A percentile compares a stretch with the other conserved stretches of the same genome.
These are phyloP conservation scores for Pollimyrus isidori DNA, from an alignment of 2,113 vertebrate genomes.

Conservation along the genomic window DNA sequence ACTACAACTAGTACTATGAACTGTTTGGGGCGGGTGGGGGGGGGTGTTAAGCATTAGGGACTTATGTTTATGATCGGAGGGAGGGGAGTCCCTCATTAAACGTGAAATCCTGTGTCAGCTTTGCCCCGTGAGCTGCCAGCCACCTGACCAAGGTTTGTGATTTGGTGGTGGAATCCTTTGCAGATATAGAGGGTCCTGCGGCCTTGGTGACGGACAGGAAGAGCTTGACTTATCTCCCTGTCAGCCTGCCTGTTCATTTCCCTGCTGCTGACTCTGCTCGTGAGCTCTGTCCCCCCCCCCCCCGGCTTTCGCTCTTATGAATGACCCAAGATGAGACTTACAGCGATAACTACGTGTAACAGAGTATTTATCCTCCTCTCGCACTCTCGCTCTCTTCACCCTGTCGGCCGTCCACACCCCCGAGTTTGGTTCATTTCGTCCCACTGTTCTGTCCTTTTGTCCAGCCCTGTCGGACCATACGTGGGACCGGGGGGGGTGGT, in stretches of 20 bases:
- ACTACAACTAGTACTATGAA: neutral
- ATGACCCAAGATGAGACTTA: neutral
- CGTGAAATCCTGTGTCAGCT: neutral
- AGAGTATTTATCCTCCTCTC: neutral
- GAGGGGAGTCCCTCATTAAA: neutral
- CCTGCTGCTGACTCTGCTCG: constrained; percentile 6
- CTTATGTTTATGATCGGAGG: neutral
- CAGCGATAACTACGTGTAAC: neutral
- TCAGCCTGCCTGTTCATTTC: neutral
- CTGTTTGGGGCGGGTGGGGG: neutral
- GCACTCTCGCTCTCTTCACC: neutral
- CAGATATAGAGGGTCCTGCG: neutral
- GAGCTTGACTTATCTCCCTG: neutral
- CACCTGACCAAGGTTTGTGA: neutral
- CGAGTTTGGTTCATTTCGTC: neutral
- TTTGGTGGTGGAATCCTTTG: neutral
- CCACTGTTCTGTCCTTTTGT: neutral
- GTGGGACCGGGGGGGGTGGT: neutral
- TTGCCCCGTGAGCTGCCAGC: neutral
- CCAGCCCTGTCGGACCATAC: neutral
- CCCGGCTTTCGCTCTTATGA: neutral
- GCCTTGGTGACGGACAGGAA: neutral
- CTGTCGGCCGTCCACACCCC: neutral
- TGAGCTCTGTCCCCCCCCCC: neutral
- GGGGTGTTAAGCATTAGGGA: neutral